Evolutionary conservation across 2,113 vertebrate species (phyloP).

Genomic region (Zosterops pallidus): DNA sequence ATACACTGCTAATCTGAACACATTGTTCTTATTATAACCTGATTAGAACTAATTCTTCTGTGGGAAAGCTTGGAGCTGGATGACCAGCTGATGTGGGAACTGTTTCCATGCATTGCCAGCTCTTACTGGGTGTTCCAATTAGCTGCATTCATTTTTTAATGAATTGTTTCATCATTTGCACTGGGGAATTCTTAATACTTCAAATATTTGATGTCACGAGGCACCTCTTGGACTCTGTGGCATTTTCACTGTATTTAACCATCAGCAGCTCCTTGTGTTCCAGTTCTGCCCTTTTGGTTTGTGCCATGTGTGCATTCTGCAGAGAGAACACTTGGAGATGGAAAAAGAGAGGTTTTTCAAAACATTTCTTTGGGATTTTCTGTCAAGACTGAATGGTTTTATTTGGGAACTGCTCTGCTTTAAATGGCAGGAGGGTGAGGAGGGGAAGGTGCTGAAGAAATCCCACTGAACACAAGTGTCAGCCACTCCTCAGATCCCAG

Average conservation of each 20-base stretch:
- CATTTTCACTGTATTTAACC: conserved; percentile 22
- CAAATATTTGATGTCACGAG: conserved; percentile 57
- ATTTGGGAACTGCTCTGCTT: not conserved
- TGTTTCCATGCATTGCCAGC: conserved; percentile 27
- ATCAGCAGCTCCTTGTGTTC: not conserved
- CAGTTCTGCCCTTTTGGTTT: not conserved
- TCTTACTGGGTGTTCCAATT: conserved; percentile 55
- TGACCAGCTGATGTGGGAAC: conserved; percentile 43
- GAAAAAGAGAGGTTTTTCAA: not conserved
- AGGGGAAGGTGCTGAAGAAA: not conserved
- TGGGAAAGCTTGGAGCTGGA: conserved; percentile 34
- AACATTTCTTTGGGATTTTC: not conserved
- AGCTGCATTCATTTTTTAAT: conserved; percentile 54
- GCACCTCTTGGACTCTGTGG: conserved; percentile 15
- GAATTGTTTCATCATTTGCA: conserved; percentile 61
- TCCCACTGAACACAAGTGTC: not conserved
- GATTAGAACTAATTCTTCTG: conserved; percentile 48
- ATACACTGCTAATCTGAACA: conserved; percentile 57
- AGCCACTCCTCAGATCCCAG: not conserved
- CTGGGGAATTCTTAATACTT: conserved; percentile 62
- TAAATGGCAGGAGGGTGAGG: not conserved
- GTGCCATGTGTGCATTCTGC: not conserved
- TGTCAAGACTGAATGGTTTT: not conserved
- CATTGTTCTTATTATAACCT: conserved; percentile 62
- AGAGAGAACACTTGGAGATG: not conserved